Evolutionary conservation across 2,888 invertebrate species (phyloP), one percentile per base, ranked within the genome.

Genomic region (Ecliptopera silaceata): DNA sequence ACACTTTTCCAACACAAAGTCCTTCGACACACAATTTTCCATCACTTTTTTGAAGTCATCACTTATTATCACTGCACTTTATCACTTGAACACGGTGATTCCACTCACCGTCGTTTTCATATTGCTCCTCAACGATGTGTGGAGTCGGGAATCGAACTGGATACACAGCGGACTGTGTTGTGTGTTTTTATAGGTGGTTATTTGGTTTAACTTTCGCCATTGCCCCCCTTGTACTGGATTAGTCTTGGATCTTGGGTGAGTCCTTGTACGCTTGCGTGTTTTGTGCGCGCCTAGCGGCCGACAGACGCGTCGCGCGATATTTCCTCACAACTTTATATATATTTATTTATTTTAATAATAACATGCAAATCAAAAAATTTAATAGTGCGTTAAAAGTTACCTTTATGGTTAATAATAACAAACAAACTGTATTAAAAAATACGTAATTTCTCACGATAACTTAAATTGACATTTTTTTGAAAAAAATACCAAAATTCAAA

Each of bases 181-280:
- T 81, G 85, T 79, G 88, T 88, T 86, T 91, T 87, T 91, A 91
- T 91, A 91, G 86, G 84, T 88, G 85, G 84, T 83, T 89, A 85
- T 89, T 88, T 84, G 84, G 86, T 76, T 75, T 80, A 78, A 90
- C 90, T 91, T 91, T 91, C 90, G 90, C 90, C 81, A 80, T 72
- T 75, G 86, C 90, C 88, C 88, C 82, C 81, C 79, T 86, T 78
- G 78, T 68, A 77, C 76, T 79, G 82, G 84, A 81, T 78, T 75
- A 77, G 66, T 76, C 70, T 62, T 73, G 69, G 68, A 65, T 61
- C 66, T 68, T 70, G 66, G 62, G 64, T 60, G 72, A 81, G 85
- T 90, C 89, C 90, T 90, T 89, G 85, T 50, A 5, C 18, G 45
- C 29, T 34, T 29, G 45, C 54, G 84, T 84, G 81, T 82, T 82